Evolutionary conservation across 2,888 invertebrate genomes (phyloP).

Genomic region (Melanargia galathea): DNA sequence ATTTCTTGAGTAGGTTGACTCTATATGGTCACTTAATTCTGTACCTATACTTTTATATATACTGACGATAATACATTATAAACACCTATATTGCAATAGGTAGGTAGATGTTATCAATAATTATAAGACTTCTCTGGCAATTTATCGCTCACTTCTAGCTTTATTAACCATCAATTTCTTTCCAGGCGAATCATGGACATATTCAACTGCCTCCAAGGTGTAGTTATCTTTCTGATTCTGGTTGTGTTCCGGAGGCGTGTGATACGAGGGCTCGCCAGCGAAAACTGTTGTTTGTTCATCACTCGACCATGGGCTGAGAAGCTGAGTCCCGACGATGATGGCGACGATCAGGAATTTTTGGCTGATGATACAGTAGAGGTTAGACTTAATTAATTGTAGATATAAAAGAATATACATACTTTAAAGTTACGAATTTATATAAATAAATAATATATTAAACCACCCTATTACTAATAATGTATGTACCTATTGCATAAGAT

Average conservation of each 20-base stretch:
- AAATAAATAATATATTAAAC: neutral
- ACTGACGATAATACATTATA: no score
- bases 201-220: constrained; percentile 85
- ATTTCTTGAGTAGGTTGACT: no score
- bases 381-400: constrained; percentile 57
- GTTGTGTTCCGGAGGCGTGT: constrained; percentile 82
- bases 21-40: no score
- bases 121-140: no score
- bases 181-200: constrained; percentile 84
- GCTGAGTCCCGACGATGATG: constrained; percentile 70
- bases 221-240: constrained; percentile 83
- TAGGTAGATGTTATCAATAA: no score
- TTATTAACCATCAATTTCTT: constrained; percentile 38
- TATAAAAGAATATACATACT: neutral
- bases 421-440: neutral
- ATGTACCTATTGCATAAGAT: neutral
- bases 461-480: neutral
- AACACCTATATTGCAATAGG: no score
- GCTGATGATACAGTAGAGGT: constrained; percentile 74
- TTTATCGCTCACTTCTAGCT: no score
- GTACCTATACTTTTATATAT: no score
- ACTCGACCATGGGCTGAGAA: constrained; percentile 63
- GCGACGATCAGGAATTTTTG: constrained; percentile 65
- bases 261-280: constrained; percentile 74
- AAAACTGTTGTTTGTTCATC: constrained; percentile 58